These are phyloP conservation scores for Ostrea denselamellosa DNA, from an alignment of 1,140 invertebrate species.

Conservation along the genomic window DNA sequence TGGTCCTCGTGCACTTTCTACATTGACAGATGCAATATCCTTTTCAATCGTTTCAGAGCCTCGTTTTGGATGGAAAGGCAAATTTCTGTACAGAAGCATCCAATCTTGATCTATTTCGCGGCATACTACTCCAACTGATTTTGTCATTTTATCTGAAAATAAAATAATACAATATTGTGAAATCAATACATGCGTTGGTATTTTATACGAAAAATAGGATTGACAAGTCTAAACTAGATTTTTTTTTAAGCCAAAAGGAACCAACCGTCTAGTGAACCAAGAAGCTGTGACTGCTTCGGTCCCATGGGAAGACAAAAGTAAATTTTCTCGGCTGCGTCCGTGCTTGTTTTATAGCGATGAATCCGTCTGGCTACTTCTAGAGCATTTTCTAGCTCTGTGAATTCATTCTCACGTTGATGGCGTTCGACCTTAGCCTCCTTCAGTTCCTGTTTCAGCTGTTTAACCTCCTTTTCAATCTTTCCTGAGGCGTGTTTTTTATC, in stretches of 20 bases:
- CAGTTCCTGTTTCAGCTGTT: conserved; percentile 55
- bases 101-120: conserved; percentile 66
- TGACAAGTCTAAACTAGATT: too few species aligned
- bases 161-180: neutral
- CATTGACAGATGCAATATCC: conserved; percentile 64
- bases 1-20: conserved; percentile 53
- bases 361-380: conserved; percentile 64
- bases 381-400: conserved; percentile 54
- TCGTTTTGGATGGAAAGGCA: conserved; percentile 69
- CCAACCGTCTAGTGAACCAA: conserved; percentile 34
- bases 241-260: neutral
- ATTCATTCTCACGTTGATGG: conserved; percentile 55
- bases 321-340: conserved; percentile 68
- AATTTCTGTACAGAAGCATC: conserved; percentile 64
- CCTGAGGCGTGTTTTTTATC: conserved; percentile 55
- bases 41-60: conserved; percentile 68
- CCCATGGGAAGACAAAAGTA: conserved; percentile 67
- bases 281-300: conserved; percentile 48
- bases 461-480: conserved; percentile 56
- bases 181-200: too few species aligned
- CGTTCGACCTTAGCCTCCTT: conserved; percentile 46
- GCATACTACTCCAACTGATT: conserved; percentile 61
- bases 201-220: too few species aligned
- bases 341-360: conserved; percentile 64
- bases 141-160: conserved; percentile 64